These are phyloP conservation scores for Telmatherina bonti DNA, from an alignment of 2,797 vertebrate genomes.

Conservation along the genomic window DNA sequence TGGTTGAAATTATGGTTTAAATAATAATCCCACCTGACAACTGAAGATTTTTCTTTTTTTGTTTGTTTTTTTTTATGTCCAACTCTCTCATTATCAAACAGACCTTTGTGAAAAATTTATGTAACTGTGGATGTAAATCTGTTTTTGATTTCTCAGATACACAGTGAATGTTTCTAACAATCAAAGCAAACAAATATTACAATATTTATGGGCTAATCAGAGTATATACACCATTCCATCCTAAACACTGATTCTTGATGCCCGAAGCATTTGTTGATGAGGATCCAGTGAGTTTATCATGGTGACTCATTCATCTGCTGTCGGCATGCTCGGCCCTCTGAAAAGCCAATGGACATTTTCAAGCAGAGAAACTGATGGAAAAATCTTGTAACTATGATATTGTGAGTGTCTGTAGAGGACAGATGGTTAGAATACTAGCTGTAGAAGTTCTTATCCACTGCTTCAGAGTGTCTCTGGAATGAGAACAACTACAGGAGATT, in stretches of 20 bases:
- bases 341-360: conserved; percentile 47
- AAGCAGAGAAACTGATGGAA: too few species aligned
- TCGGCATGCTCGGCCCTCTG: conserved; percentile 29
- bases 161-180: background rate
- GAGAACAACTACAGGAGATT: too few species aligned
- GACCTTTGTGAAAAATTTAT: background rate
- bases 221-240: background rate
- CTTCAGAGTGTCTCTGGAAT: too few species aligned
- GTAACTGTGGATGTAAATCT: background rate
- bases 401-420: too few species aligned
- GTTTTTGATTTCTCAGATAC: background rate
- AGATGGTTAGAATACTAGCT: too few species aligned
- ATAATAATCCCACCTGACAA: background rate
- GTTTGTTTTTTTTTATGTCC: too few species aligned
- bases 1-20: background rate
- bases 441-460: too few species aligned
- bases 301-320: conserved; percentile 42
- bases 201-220: background rate
- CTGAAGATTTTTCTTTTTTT: background rate
- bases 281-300: conserved; percentile 30
- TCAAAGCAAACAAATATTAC: background rate
- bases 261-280: conserved; percentile 31
- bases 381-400: too few species aligned
- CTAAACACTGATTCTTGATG: conserved; percentile 26
- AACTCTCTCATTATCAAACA: background rate